phyloP scores from a whole-genome alignment of 2,888 invertebrate genomes.

The Trachelus stipa region DNA sequence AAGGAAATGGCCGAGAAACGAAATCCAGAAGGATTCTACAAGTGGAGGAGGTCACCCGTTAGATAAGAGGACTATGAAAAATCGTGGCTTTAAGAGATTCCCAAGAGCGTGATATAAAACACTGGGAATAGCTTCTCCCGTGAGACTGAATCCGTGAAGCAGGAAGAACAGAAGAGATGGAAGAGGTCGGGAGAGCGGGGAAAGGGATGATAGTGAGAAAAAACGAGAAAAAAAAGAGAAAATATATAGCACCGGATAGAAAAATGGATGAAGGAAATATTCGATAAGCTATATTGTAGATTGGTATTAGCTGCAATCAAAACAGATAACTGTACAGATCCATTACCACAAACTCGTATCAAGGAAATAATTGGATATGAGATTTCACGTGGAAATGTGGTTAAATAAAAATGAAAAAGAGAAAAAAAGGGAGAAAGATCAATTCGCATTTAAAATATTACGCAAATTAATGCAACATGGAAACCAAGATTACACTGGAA shows the following conservation, averaged over 20 bases:
- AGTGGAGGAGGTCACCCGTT: neutral
- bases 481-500: neutral
- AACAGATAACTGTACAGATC: neutral
- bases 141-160: neutral
- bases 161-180: constrained; percentile 5
- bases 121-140: constrained; percentile 38
- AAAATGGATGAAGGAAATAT: neutral
- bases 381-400: neutral
- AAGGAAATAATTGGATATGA: neutral
- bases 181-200: neutral
- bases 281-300: neutral
- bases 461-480: neutral
- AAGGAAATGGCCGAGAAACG: constrained; percentile 7
- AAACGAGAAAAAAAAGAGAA: neutral
- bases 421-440: constrained; percentile 6
- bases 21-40: neutral
- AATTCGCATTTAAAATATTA: neutral
- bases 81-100: constrained; percentile 41
- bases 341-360: neutral
- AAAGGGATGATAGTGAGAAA: constrained; percentile 6
- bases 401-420: constrained; percentile 1
- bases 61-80: constrained; percentile 41
- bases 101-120: constrained; percentile 44
- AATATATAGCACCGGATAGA: neutral
- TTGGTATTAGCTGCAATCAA: neutral